Conservation (phyloP, 2,113 vertebrate genomes). For the Sterna hirundo region DNA sequence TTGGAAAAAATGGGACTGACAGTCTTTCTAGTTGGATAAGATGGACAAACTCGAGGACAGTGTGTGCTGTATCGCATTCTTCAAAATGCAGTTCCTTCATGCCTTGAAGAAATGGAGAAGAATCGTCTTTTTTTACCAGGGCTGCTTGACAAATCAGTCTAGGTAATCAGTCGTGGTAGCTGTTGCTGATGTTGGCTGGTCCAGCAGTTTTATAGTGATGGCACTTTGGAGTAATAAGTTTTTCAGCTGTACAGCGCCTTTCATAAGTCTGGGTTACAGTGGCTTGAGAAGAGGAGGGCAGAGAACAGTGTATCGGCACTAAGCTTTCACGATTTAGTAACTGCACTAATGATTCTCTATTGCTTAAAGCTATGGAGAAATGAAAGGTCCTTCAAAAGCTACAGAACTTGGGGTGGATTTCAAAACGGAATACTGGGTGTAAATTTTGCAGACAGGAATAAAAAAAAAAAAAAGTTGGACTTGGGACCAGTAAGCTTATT, state of each 20-base stretch:
- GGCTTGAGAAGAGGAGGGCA: neutral
- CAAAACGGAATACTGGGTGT: neutral
- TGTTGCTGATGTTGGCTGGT: neutral
- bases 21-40: neutral
- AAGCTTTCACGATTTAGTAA: neutral
- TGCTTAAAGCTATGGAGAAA: neutral
- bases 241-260: neutral
- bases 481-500: neutral
- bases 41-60: rapidly evolving
- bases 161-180: neutral
- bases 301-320: neutral
- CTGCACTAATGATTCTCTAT: neutral
- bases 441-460: neutral
- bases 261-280: neutral
- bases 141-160: neutral
- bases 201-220: neutral
- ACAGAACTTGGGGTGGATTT: neutral
- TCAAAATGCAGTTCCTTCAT: neutral
- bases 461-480: neutral
- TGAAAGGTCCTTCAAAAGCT: neutral
- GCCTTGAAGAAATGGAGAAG: neutral
- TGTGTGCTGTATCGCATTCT: neutral
- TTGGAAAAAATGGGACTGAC: neutral
- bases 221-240: neutral
- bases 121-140: neutral